A percentile compares a stretch with the other conserved stretches of the same genome.
phyloP scores from a whole-genome alignment of 2,888 invertebrate genomes.

The Oscheius sp. region DNA sequence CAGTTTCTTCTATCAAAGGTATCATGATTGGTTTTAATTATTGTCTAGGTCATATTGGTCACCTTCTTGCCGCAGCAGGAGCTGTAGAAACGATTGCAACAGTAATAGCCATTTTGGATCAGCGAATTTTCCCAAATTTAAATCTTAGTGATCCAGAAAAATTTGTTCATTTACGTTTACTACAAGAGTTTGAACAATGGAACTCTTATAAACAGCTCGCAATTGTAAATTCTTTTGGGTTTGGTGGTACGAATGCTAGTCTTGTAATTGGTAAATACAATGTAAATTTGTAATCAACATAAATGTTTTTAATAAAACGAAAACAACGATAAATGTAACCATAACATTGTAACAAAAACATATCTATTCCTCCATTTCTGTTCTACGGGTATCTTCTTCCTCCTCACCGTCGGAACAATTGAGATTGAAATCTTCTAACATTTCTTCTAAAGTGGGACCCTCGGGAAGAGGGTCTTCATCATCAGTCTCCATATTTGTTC shows the following conservation, averaged over 20 bases:
- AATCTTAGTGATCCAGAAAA: slow-evolving; percentile 82
- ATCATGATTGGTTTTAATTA: background rate
- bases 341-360: slow-evolving; percentile 1
- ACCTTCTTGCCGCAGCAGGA: slow-evolving; percentile 94
- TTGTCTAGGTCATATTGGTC: slow-evolving; percentile 86
- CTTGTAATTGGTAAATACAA: slow-evolving; percentile 22
- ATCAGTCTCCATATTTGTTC: slow-evolving; percentile 31
- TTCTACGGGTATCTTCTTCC: slow-evolving; percentile 28
- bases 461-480: slow-evolving; percentile 77
- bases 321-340: background rate
- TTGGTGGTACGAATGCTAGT: slow-evolving; percentile 93
- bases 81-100: slow-evolving; percentile 90
- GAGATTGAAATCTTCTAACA: slow-evolving; percentile 88
- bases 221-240: slow-evolving; percentile 96
- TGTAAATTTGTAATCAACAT: background rate
- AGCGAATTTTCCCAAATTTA: slow-evolving; percentile 84
- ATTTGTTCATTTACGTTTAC: slow-evolving; percentile 70
- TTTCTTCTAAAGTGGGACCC: slow-evolving; percentile 86
- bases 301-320: background rate
- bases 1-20: slow-evolving; percentile 56
- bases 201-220: slow-evolving; percentile 73
- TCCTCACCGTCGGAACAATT: slow-evolving; percentile 73
- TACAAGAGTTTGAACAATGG: slow-evolving; percentile 75
- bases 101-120: slow-evolving; percentile 81
- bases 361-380: slow-evolving; percentile 37